These are phyloP conservation scores for Morus bassanus DNA, from an alignment of 2,797 vertebrate genomes.

Conservation along the genomic window DNA sequence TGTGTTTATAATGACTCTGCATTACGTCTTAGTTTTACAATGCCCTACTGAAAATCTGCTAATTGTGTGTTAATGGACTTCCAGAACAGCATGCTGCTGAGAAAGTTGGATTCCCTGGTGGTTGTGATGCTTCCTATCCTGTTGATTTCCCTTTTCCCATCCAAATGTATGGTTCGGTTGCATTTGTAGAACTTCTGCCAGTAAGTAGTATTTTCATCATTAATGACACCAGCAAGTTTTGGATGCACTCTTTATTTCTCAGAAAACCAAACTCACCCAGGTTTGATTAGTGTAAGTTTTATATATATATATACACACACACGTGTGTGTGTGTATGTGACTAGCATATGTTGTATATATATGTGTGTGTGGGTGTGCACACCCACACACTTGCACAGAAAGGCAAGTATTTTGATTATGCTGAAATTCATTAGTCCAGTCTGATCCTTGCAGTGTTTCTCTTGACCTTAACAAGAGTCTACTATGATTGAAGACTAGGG, in stretches of 20 bases:
- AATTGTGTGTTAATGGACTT: neutral
- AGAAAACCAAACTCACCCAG: neutral
- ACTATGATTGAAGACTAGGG: neutral
- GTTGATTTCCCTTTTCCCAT: neutral
- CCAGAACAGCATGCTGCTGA: neutral
- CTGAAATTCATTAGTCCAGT: neutral
- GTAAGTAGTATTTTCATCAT: neutral
- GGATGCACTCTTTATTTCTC: neutral
- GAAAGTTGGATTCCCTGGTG: neutral
- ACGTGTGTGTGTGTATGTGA: neutral
- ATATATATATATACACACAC: accelerated
- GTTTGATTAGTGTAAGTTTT: neutral
- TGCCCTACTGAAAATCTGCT: neutral
- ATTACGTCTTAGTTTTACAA: neutral
- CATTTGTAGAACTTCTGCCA: neutral
- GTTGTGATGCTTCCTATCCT: neutral
- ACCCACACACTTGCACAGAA: neutral
- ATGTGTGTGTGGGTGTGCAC: neutral
- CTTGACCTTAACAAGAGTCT: neutral
- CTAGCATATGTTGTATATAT: neutral
- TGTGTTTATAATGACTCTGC: neutral
- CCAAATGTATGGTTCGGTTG: neutral
- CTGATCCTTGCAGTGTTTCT: neutral
- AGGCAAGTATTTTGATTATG: neutral
- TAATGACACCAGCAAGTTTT: neutral